These are phyloP conservation scores for Noctua pronuba DNA, from an alignment of 2,888 invertebrate species.

Conservation along the genomic window DNA sequence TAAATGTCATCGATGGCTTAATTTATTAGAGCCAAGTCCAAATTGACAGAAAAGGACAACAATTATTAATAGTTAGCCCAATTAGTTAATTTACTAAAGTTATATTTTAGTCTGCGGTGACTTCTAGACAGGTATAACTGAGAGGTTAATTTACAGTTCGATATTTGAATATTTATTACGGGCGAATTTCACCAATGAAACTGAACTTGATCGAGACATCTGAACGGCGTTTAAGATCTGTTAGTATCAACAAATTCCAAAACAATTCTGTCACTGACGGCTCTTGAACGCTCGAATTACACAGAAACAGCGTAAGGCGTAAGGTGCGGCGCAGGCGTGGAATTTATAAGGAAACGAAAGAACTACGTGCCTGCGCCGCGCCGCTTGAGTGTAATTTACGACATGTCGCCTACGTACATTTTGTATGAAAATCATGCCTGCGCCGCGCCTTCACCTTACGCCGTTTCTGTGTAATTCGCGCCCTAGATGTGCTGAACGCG, in stretches of 20 bases:
- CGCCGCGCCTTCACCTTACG: no score
- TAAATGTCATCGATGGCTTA: constrained; percentile 45
- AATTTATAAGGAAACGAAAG: no score
- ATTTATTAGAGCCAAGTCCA: constrained; percentile 30
- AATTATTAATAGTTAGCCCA: constrained; percentile 31
- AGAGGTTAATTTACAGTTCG: constrained; percentile 3
- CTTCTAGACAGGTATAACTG: constrained; percentile 15
- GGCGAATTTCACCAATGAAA: background rate
- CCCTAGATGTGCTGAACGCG: background rate
- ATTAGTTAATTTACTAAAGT: constrained; percentile 38
- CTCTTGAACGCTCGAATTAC: background rate
- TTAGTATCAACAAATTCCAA: background rate
- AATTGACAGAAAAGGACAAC: constrained; percentile 46
- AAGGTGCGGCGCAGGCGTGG: no score
- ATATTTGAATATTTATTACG: background rate
- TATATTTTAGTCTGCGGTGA: constrained; percentile 25
- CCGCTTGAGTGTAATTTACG: no score
- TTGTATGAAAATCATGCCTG: no score
- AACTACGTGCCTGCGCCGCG: no score
- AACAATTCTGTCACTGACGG: no score
- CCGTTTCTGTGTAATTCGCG: no score
- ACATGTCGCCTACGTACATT: no score
- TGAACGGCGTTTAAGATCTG: background rate
- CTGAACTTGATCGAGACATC: background rate
- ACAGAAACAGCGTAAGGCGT: no score